Base-by-base conservation (phyloP, 2,113 vertebrate species). In the Charadrius vociferus region DNA sequence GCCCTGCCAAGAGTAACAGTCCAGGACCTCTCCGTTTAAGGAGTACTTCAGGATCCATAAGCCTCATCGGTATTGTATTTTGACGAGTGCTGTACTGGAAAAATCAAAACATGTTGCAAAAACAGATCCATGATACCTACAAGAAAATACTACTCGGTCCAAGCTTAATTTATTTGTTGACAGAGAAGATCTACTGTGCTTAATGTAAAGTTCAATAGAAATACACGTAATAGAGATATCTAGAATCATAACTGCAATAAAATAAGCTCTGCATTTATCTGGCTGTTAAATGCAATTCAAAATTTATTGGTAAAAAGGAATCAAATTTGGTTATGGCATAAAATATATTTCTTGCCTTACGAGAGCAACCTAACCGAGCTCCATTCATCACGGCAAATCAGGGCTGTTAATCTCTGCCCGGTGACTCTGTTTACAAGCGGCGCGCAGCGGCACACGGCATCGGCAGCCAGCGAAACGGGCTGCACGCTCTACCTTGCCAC, bases 261-360 rank as follows among this genome's bases (percentile, higher is more conserved):
- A 97, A 95, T 58, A 77, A 97, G 96, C 90, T 95, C 94, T 67
- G 72, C 84, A 73, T 97, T 98, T 97, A 95, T 95, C 96, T 96
- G 93, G 61, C 90, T 68, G 95, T 84, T 97, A 96, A 97, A 97
- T 32, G 84, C 90, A 95, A 97, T 95, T 97, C 96, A 67, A 94
- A 88, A 95, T 87, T 94, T 98, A 96, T 98, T 96, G 97, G 92
- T 72, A 97, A 97, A 96, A 97, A 98, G 97, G 96, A 97, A 96
- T 95, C 92, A 96, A 97, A 97, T 97, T 90, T 59, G 88, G 94
- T 97, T 94, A 98, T 1, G 74, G 94, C 93, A 93, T 81, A 93
- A 97, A 95, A 97, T 56, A 34, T 81, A 87, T 92, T 90, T 50
- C 93, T 83, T 91, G 84, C 66, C 81, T 88, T 80, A 10, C 88